These are phyloP conservation scores for Epistrophella euchroma DNA, from an alignment of 2,888 invertebrate genomes.

Conservation along the genomic window DNA sequence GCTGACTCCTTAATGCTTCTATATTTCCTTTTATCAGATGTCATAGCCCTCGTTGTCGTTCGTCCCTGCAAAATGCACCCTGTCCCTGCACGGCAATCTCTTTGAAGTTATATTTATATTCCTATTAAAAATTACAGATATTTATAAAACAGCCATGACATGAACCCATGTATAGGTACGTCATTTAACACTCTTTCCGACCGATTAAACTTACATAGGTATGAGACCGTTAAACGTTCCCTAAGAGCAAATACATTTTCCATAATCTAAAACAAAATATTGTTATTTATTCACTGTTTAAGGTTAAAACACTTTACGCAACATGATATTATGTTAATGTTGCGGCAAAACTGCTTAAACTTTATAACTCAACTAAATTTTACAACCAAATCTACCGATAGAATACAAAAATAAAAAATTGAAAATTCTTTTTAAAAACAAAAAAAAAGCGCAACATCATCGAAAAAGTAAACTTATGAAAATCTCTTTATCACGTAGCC, in stretches of 20 bases:
- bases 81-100: too few species aligned
- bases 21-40: too few species aligned
- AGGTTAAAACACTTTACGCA: conserved; percentile 29
- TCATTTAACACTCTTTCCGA: neutral
- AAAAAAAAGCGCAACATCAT: conserved; percentile 33
- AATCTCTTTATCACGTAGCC: conserved; percentile 15
- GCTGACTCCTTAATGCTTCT: too few species aligned
- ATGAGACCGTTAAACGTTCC: neutral
- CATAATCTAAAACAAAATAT: conserved; percentile 4
- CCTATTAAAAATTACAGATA: too few species aligned
- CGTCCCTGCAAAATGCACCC: too few species aligned
- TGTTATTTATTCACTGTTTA: conserved; percentile 36
- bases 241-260: neutral
- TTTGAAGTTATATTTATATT: too few species aligned
- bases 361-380: conserved; percentile 43
- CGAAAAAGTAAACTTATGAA: conserved; percentile 39
- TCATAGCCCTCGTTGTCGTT: too few species aligned
- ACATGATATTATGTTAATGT: conserved; percentile 33
- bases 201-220: neutral
- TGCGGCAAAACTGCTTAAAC: conserved; percentile 39
- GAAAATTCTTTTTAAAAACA: neutral
- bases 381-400: conserved; percentile 25
- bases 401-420: neutral
- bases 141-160: too few species aligned
- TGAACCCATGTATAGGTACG: neutral